Conservation (phyloP, 2,797 vertebrate species). For the Danio aesculapii region DNA sequence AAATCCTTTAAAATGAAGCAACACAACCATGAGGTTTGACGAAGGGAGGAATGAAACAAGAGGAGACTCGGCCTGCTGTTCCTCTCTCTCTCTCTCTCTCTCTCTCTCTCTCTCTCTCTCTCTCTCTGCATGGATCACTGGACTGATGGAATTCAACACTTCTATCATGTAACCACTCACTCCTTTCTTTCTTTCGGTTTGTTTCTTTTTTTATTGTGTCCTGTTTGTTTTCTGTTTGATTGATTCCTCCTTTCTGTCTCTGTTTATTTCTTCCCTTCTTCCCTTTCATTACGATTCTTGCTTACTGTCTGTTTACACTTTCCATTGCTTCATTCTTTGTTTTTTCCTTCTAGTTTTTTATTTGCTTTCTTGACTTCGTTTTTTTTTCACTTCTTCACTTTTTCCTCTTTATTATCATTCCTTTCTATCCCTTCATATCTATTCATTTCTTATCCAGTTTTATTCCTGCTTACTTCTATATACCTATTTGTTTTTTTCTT, state of each 20-base stretch:
- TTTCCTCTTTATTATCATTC: neutral
- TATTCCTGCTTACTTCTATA: neutral
- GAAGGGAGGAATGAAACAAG: conserved; percentile 40
- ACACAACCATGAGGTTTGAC: conserved; percentile 35
- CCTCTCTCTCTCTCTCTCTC: conserved; percentile 23
- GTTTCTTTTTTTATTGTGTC: neutral
- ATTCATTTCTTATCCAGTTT: too few relatives aligned
- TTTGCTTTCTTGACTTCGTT: too few relatives aligned
- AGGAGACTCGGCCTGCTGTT: conserved; percentile 44
- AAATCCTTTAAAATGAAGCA: conserved; percentile 50
- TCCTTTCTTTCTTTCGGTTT: neutral
- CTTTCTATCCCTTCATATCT: too few relatives aligned
- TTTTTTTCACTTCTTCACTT: neutral
- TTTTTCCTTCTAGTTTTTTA: neutral
- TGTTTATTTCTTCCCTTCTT: conserved; percentile 2
- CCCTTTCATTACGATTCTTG: neutral
- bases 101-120: conserved; percentile 15
- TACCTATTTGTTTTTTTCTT: neutral
- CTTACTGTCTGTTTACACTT: neutral
- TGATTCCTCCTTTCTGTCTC: neutral
- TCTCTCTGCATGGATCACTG: conserved; percentile 40
- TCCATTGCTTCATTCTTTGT: neutral
- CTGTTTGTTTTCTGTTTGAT: neutral
- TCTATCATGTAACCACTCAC: conserved; percentile 38
- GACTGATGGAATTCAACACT: conserved; percentile 49